Evolutionary conservation across 2,888 invertebrate species (phyloP), one percentile per base, ranked within the genome.

Genomic region (Agriopis leucophaearia): DNA sequence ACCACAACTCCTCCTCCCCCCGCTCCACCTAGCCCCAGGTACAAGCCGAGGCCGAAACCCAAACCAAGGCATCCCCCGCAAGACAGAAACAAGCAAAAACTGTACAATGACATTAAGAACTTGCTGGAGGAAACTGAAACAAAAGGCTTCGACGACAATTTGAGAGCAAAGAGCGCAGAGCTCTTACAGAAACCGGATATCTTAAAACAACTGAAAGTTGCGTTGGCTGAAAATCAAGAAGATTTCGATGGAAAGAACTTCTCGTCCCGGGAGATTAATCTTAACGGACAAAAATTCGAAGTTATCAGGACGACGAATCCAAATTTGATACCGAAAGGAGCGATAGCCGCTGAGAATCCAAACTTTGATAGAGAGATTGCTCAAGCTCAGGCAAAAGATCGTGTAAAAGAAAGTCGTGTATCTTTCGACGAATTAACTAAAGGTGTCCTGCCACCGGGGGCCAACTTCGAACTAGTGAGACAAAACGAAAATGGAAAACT

Each of bases 391-490:
- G 90, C 94, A 0, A 87, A 82, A 55, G 88, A 88, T 70, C 79
- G 86, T 12, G 85, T 88, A 66, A 95, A 80, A 84, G 96, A 97
- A 68, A 96, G 96, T 38, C 95, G 95, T 72, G 94, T 94, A 18
- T 95, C 96, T 3, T 94, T 97, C 9, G 97, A 97, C 58, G 97
- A 97, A 81, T 87, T 97, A 52, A 97, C 97, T 0, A 96, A 96
- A 84, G 97, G 96, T 0, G 96, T 97, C 0, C 89, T 97, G 67
- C 97, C 97, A 1, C 96, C 96, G 0, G 96, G 96, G 1, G 96
- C 97, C 0, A 96, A 97, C 77, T 97, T 96, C 78, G 97, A 98
- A 86, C 94, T 97, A 0, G 94, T 97, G n/a, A 96, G 96, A 80
- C 97, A 97, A 62, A 95, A 96, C 16, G 96, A 95, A 52, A 96